Base-by-base conservation (phyloP, 1,140 invertebrate genomes). In the Nylanderia fulva region DNA sequence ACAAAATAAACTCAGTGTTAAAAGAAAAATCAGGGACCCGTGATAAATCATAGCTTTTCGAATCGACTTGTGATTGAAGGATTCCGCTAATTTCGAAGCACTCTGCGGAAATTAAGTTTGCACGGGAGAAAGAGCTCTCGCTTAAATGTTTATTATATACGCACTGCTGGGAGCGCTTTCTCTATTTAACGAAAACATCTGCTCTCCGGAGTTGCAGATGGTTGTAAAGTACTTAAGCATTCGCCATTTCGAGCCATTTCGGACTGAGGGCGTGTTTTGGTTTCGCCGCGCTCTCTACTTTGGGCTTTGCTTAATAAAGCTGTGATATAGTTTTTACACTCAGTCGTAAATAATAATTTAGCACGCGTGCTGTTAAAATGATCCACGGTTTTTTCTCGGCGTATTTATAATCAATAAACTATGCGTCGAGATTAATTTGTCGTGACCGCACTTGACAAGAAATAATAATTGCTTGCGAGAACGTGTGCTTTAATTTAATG, bases 341-440 rank as follows among this genome's bases (percentile, higher is more conserved):
- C 89, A 86, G 87, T 93, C 91, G 92, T 93, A 93, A 93, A 93
- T 93, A 93, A 93, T 90, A 93, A 93, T 93, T n/a, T 93, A 93
- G 87, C 88, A 84, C 64, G 77, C 79, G 64, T 64, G 77, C 79
- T 85, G 88, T 91, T 89, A 88, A 92, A 91, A 92, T 91, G 83
- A 76, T 87, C 82, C 75, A 86, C 74, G 42, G 74, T 84, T 74
- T 29, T 87, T 86, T 90, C 77, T 72, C 52, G 21, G 42, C 56
- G 64, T n/a, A 58, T 18, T 61, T 79, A 84, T 90, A 86, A 91
- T 86, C 88, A 90, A 91, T 90, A 90, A 91, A 91, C 90, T 91
- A 91, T 89, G 91, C 86, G 91, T 82, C 90, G 90, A 89, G 13
- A 91, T 93, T 93, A 91, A 93, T 92, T 39, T 24, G 9, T 72